These are phyloP conservation scores for Yoshiicerus persimilis DNA, from an alignment of 1,140 invertebrate genomes.

Conservation along the genomic window DNA sequence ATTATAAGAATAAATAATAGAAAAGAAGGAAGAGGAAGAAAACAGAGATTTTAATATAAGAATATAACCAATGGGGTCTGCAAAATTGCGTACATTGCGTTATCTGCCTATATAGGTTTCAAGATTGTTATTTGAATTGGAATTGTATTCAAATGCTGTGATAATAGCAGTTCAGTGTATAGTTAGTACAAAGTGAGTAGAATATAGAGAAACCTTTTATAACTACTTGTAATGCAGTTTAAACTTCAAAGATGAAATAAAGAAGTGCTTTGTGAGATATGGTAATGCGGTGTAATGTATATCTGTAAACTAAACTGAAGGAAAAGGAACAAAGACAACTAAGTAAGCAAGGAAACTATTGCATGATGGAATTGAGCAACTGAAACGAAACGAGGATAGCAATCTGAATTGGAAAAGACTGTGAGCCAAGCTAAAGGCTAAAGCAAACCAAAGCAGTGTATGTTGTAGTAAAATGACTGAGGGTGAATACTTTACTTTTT, in stretches of 20 bases:
- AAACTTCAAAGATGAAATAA: not conserved
- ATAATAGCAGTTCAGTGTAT: not conserved
- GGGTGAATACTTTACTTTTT: conserved; percentile 29
- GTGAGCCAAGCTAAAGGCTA: too few species aligned
- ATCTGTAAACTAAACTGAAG: not conserved
- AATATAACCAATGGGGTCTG: too few species aligned
- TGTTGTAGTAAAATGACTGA: not conserved
- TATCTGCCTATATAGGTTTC: too few species aligned
- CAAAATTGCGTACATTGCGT: too few species aligned
- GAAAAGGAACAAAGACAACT: conserved; percentile 3
- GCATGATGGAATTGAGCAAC: not conserved
- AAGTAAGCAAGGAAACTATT: conserved; percentile 2
- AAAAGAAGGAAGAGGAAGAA: not conserved
- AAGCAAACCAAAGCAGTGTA: too few species aligned
- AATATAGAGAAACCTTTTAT: too few species aligned
- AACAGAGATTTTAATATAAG: not conserved
- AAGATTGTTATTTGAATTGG: not conserved
- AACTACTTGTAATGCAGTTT: not conserved
- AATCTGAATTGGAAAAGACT: conserved; percentile 42
- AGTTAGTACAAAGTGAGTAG: too few species aligned
- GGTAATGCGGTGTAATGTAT: not conserved
- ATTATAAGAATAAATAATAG: not conserved
- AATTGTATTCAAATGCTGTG: not conserved
- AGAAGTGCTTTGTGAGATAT: not conserved
- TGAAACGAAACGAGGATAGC: conserved; percentile 2